Conservation (phyloP, 2,888 invertebrate species). For the Trisateles emortualis region DNA sequence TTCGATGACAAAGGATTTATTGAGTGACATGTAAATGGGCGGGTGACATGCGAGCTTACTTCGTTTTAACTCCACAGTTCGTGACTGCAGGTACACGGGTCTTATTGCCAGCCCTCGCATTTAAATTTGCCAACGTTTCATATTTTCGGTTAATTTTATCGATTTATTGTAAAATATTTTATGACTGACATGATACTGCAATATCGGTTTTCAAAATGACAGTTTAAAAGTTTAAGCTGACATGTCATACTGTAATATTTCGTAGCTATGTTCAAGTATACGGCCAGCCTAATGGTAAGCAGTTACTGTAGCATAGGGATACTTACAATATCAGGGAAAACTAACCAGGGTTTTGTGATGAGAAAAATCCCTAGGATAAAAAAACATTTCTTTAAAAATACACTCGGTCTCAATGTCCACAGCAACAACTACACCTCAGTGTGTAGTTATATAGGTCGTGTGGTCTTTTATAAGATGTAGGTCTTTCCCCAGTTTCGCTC, state of each 20-base stretch:
- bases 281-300: too few species aligned
- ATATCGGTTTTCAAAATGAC: background rate
- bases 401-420: too few species aligned
- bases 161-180: slow-evolving; percentile 34
- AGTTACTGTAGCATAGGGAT: too few species aligned
- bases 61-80: slow-evolving; percentile 32
- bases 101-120: slow-evolving; percentile 21
- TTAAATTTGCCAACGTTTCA: slow-evolving; percentile 30
- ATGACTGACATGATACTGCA: slow-evolving; percentile 6
- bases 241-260: background rate
- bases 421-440: too few species aligned
- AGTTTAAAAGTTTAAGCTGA: background rate
- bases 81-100: slow-evolving; percentile 33
- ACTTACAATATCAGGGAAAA: too few species aligned
- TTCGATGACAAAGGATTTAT: slow-evolving; percentile 4
- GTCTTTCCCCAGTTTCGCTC: too few species aligned
- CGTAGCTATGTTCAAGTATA: background rate
- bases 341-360: too few species aligned
- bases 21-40: slow-evolving; percentile 19
- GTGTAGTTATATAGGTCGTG: too few species aligned
- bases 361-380: too few species aligned
- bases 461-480: too few species aligned
- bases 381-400: too few species aligned
- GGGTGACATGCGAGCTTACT: slow-evolving; percentile 33
- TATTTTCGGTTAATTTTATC: slow-evolving; percentile 27